These are phyloP conservation scores for Indicator maculatus DNA, from an alignment of 2,113 vertebrate species.

Conservation along the genomic window DNA sequence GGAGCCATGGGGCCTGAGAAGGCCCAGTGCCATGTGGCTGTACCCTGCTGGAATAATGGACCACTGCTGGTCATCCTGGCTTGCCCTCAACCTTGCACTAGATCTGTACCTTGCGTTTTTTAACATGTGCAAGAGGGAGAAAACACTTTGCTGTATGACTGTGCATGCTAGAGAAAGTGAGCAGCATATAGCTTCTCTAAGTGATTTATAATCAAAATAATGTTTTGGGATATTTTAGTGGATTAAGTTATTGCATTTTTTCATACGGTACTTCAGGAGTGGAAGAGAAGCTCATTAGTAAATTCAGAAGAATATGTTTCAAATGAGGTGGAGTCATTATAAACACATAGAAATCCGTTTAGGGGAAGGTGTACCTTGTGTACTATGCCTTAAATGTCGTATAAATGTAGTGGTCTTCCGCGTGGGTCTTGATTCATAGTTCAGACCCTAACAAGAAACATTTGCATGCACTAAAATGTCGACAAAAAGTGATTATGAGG, in stretches of 20 bases:
- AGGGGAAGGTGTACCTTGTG: background rate
- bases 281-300: background rate
- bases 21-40: background rate
- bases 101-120: background rate
- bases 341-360: background rate
- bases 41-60: background rate
- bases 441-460: background rate
- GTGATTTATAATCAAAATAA: background rate
- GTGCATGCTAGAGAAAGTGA: fast-evolving
- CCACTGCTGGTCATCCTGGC: background rate
- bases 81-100: background rate
- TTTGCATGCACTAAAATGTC: background rate
- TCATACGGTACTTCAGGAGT: background rate
- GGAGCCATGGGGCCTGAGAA: background rate
- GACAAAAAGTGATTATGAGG: background rate
- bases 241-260: background rate
- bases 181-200: background rate
- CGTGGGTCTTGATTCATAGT: background rate
- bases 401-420: background rate
- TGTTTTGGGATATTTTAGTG: fast-evolving
- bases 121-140: background rate
- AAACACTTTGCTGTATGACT: background rate
- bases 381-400: fast-evolving
- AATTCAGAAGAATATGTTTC: background rate
- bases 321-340: background rate